Evolutionary conservation across 2,888 invertebrate genomes (phyloP).

Genomic region (Altica lythri): DNA sequence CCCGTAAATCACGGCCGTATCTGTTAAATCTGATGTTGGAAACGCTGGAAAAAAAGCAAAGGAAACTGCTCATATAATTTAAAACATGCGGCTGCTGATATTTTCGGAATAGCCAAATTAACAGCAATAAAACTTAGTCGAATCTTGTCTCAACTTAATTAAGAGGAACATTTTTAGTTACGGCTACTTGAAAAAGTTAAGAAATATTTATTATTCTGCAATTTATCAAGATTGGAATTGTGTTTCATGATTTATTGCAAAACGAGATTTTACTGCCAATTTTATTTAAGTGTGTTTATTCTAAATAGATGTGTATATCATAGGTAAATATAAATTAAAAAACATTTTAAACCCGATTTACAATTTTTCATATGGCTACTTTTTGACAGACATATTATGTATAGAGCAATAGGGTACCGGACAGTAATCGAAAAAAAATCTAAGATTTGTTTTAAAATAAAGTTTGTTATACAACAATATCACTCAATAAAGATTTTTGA

Average conservation of each 20-base stretch:
- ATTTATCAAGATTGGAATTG: slow-evolving; percentile 6
- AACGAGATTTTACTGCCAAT: too few relatives aligned
- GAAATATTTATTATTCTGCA: slow-evolving; percentile 27
- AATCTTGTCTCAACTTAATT: slow-evolving; percentile 37
- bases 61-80: slow-evolving; percentile 37
- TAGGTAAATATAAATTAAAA: too few relatives aligned
- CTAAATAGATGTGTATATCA: too few relatives aligned
- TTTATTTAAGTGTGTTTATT: too few relatives aligned
- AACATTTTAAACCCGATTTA: too few relatives aligned
- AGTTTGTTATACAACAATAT: too few relatives aligned
- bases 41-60: slow-evolving; percentile 30
- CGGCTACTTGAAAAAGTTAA: slow-evolving; percentile 29
- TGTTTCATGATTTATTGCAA: not conserved
- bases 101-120: slow-evolving; percentile 40
- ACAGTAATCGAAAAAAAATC: too few relatives aligned
- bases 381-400: too few relatives aligned
- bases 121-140: slow-evolving; percentile 38
- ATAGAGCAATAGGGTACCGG: too few relatives aligned
- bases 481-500: too few relatives aligned
- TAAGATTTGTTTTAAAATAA: too few relatives aligned
- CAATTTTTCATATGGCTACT: too few relatives aligned
- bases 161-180: slow-evolving; percentile 36
- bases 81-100: slow-evolving; percentile 35
- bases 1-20: slow-evolving; percentile 31
- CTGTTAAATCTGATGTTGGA: slow-evolving; percentile 31